Evolutionary conservation across 2,797 vertebrate genomes (phyloP).

Genomic region (Pteronotus mesoamericanus): DNA sequence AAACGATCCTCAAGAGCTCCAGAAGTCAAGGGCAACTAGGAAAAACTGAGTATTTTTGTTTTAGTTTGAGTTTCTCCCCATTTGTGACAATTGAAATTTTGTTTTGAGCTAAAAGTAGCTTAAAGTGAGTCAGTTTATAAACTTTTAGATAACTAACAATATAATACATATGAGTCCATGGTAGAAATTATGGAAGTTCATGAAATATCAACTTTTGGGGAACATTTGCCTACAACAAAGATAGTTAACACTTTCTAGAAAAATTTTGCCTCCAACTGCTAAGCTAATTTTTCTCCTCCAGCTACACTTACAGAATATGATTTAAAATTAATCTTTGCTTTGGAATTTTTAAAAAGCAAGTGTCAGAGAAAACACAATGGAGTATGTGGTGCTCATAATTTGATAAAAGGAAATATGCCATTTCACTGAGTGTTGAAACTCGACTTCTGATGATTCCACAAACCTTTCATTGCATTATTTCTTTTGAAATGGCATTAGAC

Average conservation of each 20-base stretch:
- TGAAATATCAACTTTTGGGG: neutral
- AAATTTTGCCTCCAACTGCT: neutral
- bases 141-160: neutral
- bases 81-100: neutral
- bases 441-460: neutral
- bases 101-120: neutral
- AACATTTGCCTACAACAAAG: neutral
- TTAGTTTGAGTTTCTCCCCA: neutral
- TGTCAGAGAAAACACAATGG: neutral
- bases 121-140: neutral
- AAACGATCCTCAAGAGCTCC: neutral
- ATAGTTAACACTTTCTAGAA: neutral
- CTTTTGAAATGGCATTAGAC: neutral
- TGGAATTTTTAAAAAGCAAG: neutral
- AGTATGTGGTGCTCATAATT: neutral
- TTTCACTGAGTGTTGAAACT: neutral
- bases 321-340: slow-evolving; percentile 10
- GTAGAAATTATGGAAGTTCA: neutral
- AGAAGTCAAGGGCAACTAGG: neutral
- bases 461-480: neutral
- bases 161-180: neutral
- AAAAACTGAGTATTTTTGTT: neutral
- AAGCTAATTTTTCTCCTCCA: neutral
- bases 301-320: neutral
- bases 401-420: neutral